Conservation (phyloP, 2,797 vertebrate species). For the Pipistrellus nathusii region DNA sequence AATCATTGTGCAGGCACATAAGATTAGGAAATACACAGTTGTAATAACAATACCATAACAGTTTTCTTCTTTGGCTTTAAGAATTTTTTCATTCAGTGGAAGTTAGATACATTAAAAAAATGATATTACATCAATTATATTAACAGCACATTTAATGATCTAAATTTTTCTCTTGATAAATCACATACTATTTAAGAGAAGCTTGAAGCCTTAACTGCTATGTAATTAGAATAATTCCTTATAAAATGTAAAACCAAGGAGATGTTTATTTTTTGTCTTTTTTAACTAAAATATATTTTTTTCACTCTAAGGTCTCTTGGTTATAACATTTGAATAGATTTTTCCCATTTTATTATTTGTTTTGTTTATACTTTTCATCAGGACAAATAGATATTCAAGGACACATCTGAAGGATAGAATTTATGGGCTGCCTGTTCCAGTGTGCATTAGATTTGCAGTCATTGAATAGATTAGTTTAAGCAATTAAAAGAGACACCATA, state of each 20-base stretch:
- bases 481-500: constrained; percentile 83
- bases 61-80: constrained; percentile 79
- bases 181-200: constrained; percentile 77
- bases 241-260: constrained; percentile 69
- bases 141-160: constrained; percentile 78
- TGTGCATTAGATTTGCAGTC: constrained; percentile 71
- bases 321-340: constrained; percentile 35
- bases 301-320: constrained; percentile 48
- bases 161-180: constrained; percentile 73
- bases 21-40: constrained; percentile 77
- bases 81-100: constrained; percentile 70
- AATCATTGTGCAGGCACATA: constrained; percentile 67
- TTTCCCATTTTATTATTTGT: constrained; percentile 58
- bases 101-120: constrained; percentile 75
- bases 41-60: constrained; percentile 68
- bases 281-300: constrained; percentile 55
- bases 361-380: constrained; percentile 68
- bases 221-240: constrained; percentile 77
- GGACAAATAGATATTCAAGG: constrained; percentile 77
- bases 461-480: constrained; percentile 82
- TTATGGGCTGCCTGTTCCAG: constrained; percentile 70
- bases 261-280: constrained; percentile 33
- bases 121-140: constrained; percentile 52
- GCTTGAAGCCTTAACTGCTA: constrained; percentile 79
- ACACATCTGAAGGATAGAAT: constrained; percentile 75